phyloP scores from a whole-genome alignment of 1,140 invertebrate species.

The Hestina assimilis region DNA sequence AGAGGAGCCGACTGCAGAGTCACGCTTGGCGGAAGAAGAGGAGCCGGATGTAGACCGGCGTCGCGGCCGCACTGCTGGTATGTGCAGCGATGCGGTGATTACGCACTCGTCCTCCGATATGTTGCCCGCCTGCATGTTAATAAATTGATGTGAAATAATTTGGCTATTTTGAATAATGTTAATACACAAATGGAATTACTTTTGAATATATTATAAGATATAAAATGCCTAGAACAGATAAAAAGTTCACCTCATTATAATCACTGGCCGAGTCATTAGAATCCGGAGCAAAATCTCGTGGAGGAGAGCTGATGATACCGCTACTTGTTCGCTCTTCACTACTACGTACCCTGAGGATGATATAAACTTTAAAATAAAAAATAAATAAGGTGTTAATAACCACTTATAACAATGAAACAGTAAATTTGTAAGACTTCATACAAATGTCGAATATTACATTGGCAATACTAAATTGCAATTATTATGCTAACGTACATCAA shows the following conservation, averaged over 20 bases:
- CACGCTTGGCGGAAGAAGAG: conserved; percentile 52
- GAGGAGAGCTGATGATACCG: conserved; percentile 65
- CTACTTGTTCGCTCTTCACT: conserved; percentile 78
- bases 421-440: too few species aligned
- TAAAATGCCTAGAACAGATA: neutral
- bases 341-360: conserved; percentile 50
- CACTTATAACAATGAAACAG: too few species aligned
- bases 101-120: conserved; percentile 80
- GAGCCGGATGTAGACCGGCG: conserved; percentile 59
- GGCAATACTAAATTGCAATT: too few species aligned
- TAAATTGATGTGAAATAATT: too few species aligned
- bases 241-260: conserved; percentile 53
- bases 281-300: conserved; percentile 51
- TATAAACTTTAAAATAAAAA: neutral
- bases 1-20: conserved; percentile 58
- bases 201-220: neutral
- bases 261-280: conserved; percentile 67
- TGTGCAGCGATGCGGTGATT: conserved; percentile 89
- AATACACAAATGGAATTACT: neutral
- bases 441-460: too few species aligned
- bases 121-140: conserved; percentile 47
- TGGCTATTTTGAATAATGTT: too few species aligned
- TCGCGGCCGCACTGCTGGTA: conserved; percentile 76
- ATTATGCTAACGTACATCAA: too few species aligned
- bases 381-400: too few species aligned